These are phyloP conservation scores for Sabatieria punctata DNA, from an alignment of 2,888 invertebrate genomes.

Conservation along the genomic window DNA sequence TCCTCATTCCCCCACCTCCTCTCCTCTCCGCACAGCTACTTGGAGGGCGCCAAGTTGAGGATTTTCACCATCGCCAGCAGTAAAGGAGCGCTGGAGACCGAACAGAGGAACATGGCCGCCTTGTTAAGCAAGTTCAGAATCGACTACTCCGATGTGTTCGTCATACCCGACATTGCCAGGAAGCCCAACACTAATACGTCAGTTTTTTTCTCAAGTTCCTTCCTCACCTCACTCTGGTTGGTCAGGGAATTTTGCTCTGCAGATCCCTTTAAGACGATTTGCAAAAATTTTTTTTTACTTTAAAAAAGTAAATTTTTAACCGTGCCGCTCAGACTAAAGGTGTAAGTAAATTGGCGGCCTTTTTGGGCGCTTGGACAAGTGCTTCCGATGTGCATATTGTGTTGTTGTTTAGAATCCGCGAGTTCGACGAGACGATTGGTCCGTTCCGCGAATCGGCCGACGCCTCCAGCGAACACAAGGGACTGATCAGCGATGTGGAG, in stretches of 20 bases:
- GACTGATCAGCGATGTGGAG: conserved; percentile 15
- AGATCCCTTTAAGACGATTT: too few relatives aligned
- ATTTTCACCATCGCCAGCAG: conserved; percentile 28
- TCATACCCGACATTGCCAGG: conserved; percentile 75
- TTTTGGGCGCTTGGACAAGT: too few relatives aligned
- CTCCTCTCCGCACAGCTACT: conserved; percentile 23
- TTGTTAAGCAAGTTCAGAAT: conserved; percentile 88
- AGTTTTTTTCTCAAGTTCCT: too few relatives aligned
- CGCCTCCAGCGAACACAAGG: conserved; percentile 18
- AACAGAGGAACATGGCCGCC: conserved; percentile 56
- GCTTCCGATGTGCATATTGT: too few relatives aligned
- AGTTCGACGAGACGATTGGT: conserved; percentile 21
- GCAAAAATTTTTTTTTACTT: too few relatives aligned
- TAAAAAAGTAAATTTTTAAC: too few relatives aligned
- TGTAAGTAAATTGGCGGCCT: too few relatives aligned
- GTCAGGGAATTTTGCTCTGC: too few relatives aligned
- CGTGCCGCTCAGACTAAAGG: too few relatives aligned
- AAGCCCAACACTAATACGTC: conserved; percentile 67
- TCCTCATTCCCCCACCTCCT: conserved; percentile 28
- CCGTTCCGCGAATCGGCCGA: conserved; percentile 22
- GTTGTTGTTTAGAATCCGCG: too few relatives aligned
- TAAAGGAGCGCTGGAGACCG: conserved; percentile 23
- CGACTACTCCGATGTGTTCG: conserved; percentile 78
- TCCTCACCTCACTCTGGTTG: too few relatives aligned
- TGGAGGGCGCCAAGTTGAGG: conserved; percentile 26